A percentile compares a stretch with the other conserved stretches of the same genome.
Conservation (phyloP, 1,140 invertebrate genomes). For the Megalonaias nervosa region DNA sequence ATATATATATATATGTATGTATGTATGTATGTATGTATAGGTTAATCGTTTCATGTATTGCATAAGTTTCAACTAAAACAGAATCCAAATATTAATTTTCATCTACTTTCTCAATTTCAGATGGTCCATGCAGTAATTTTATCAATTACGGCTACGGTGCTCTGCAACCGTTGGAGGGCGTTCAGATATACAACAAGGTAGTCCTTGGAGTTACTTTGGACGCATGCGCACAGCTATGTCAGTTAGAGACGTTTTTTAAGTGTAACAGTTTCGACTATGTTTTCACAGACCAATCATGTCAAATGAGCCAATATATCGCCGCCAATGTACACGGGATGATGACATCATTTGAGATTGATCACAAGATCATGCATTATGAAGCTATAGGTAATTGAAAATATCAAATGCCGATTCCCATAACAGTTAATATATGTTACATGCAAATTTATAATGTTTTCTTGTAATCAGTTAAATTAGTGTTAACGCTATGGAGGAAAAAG, state of each 20-base stretch:
- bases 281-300: constrained; percentile 58
- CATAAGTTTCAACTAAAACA: too few relatives aligned
- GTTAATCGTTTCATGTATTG: not conserved
- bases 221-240: constrained; percentile 66
- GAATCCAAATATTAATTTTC: too few relatives aligned
- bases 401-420: not conserved
- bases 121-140: constrained; percentile 63
- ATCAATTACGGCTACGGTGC: constrained; percentile 65
- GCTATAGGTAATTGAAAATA: constrained; percentile 55
- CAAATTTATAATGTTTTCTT: too few relatives aligned
- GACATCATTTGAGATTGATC: constrained; percentile 43
- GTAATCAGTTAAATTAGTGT: too few relatives aligned
- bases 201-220: constrained; percentile 60
- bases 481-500: too few relatives aligned
- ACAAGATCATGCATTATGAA: constrained; percentile 65
- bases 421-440: not conserved
- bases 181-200: constrained; percentile 59
- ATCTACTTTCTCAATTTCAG: constrained; percentile 42
- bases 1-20: too few relatives aligned
- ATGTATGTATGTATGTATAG: not conserved
- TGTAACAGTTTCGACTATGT: constrained; percentile 67
- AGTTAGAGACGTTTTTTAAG: constrained; percentile 58
- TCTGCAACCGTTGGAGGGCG: constrained; percentile 54
- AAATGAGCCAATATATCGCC: constrained; percentile 64
- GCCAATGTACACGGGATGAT: constrained; percentile 62